Base-by-base conservation (phyloP, 2,113 vertebrate genomes). In the Chamaetylas fuelleborni region DNA sequence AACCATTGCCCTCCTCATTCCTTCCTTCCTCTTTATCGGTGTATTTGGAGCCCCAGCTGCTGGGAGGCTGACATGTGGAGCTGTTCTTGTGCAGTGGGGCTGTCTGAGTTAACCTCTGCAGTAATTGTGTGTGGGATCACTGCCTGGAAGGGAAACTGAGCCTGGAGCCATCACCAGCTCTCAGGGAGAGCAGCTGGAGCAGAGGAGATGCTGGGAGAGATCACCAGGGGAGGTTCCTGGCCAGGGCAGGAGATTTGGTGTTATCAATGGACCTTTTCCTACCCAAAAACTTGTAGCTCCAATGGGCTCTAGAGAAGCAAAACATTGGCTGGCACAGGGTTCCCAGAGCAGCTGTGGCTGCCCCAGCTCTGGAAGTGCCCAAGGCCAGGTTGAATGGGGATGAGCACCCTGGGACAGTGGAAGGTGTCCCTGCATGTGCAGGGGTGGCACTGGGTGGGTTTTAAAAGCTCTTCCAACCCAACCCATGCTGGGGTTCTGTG, bases 341-440 rank as follows among this genome's bases (percentile, higher is more conserved):
- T 38, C 28, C 26, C 38, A 45, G 38, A 61, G 64, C 0, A 38
- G 38, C 26, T 60, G 53, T 9, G 71, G 72, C 36, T 45, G 26
- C 6, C 8, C 31, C 62, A 10, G 1, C 38, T 12, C 73, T 61
- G n/a, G 28, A 0, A 61, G 12, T 47, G 73, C 0, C 38, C 19
- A 8, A 28, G 47, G 38, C 18, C 54, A 38, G 54, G 19, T 0
- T 33, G 83, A 43, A 31, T 1, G 1, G 51, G 24, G 31, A 19
- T 57, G 64, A 51, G 45, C 17, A 43, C 0, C 17, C 72, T 60
- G 72, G 47, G 19, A 4, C 0, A 10, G 33, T 16, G 33, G 54
- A 0, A 38, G 45, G 3, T 61, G 64, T 23, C 47, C n/a, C 28
- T 78, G 54, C 15, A 28, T 23, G 54, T n/a, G 64, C 14, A 53